A percentile compares a stretch with the other conserved stretches of the same genome.
These are phyloP conservation scores for Hypocryptadius cinnamomeus DNA, from an alignment of 2,113 vertebrate genomes.

Conservation along the genomic window DNA sequence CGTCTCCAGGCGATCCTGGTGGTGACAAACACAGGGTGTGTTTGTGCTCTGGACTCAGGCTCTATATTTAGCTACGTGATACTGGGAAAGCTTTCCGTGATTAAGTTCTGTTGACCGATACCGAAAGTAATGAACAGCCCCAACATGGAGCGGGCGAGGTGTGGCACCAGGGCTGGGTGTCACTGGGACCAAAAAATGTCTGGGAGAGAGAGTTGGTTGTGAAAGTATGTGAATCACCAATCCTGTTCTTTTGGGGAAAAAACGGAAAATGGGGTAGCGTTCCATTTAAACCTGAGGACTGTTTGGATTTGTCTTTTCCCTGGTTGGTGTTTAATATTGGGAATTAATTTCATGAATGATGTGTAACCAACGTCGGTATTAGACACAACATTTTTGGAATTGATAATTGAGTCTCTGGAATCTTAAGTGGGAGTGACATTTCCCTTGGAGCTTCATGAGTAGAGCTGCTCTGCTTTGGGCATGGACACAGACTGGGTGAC, in stretches of 20 bases:
- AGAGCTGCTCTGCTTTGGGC: not conserved
- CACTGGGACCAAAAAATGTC: not conserved
- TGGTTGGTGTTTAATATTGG: not conserved
- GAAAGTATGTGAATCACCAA: not conserved
- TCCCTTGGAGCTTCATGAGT: not conserved
- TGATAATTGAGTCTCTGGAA: not conserved
- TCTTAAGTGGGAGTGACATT: not conserved
- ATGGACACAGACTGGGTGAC: not conserved
- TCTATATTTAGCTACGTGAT: conserved; percentile 21
- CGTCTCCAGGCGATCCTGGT: not conserved
- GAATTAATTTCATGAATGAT: not conserved
- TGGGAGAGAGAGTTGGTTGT: not conserved
- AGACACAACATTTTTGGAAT: not conserved
- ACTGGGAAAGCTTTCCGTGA: not conserved
- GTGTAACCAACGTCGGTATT: not conserved
- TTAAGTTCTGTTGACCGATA: conserved; percentile 39
- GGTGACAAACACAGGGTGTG: conserved; percentile 53
- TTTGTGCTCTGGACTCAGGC: conserved; percentile 43
- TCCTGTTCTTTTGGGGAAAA: not conserved
- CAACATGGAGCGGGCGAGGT: not conserved
- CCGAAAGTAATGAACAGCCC: not conserved
- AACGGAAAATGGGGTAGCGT: accelerated
- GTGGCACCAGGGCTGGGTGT: not conserved
- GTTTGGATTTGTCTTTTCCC: not conserved
- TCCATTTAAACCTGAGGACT: not conserved